phyloP scores from a whole-genome alignment of 1,140 invertebrate species.

The Zelostemma sp. region DNA sequence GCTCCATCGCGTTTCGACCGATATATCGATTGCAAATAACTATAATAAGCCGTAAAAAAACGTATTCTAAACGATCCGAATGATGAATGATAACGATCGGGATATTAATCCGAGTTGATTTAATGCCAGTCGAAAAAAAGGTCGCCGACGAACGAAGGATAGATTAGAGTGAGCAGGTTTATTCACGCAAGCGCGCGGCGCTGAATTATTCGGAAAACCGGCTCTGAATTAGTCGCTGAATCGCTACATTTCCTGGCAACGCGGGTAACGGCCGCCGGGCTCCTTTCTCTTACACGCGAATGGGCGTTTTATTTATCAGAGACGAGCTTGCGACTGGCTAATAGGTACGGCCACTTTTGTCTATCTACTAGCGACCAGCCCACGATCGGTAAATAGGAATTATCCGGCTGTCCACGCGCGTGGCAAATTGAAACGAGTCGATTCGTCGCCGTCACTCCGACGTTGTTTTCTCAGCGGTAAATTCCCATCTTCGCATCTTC shows the following conservation, averaged over 20 bases:
- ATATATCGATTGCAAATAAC: slow-evolving; percentile 41
- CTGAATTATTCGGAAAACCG: slow-evolving; percentile 44
- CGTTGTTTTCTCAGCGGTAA: background rate
- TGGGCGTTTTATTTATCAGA: slow-evolving; percentile 48
- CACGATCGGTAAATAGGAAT: slow-evolving; percentile 25
- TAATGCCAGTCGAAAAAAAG: slow-evolving; percentile 23
- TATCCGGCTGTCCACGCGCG: slow-evolving; percentile 23
- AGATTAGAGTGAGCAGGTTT: slow-evolving; percentile 44
- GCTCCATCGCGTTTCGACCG: slow-evolving; percentile 8
- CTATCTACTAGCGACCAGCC: slow-evolving; percentile 27
- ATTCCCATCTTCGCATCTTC: background rate
- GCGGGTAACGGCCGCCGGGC: slow-evolving; percentile 31
- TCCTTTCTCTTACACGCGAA: slow-evolving; percentile 44
- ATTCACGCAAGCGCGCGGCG: slow-evolving; percentile 31
- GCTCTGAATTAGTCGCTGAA: slow-evolving; percentile 35
- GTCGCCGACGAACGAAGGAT: slow-evolving; percentile 20
- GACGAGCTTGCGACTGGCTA: slow-evolving; percentile 39
- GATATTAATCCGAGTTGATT: slow-evolving; percentile 46
- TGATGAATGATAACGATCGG: slow-evolving; percentile 44
- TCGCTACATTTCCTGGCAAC: slow-evolving; percentile 43
- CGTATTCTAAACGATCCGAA: slow-evolving; percentile 27
- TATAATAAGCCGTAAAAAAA: slow-evolving; percentile 28
- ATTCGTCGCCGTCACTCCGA: background rate
- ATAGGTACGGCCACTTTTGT: slow-evolving; percentile 44
- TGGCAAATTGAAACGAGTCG: slow-evolving; percentile 33